Base-by-base conservation (phyloP, 2,797 vertebrate genomes). In the Champsocephalus gunnari region DNA sequence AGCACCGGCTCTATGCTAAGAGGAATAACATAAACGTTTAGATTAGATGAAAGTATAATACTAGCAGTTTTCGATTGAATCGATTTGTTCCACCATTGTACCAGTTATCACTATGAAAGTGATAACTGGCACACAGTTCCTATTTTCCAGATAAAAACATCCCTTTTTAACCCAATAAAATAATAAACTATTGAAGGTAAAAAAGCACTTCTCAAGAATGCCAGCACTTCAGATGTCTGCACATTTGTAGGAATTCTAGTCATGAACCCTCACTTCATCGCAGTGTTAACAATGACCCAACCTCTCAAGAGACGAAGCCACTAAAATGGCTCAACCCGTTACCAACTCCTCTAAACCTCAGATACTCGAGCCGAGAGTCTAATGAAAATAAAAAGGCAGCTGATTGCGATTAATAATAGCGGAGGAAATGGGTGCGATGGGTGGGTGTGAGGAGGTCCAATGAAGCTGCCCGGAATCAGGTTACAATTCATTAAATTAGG, bases 321-420 rank as follows among this genome's bases (percentile, higher is more conserved):
- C 53, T 63, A 54, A 62, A 41, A 62, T 38, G 32, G 13, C 65
- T 71, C 10, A 3, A 45, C 34, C 64, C 2, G 41, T 45, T 47
- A 73, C 45, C 45, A 49, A 5, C 66, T 12, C 17, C 17, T 53
- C 44, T 68, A 7, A 65, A 14, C 9, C 45, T 59, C 66, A 45
- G 62, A 43, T 32, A 19, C 51, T 65, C 32, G 24, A n/a, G 12
- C 49, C 34, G 32, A 50, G 32, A 63, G 66, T 21, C 24, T 60
- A 41, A 79, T 73, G 21, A 66, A 80, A 54, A 61, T 59, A 28
- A 48, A 67, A 66, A 67, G 43, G 49, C 14, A 62, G 50, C 69
- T 50, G 24, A 60, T 57, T 71, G 12, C 21, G 14, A 3, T 54
- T 47, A 44, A n/a, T 75, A 34, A 72, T 66, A 43, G 63, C 13